Evolutionary conservation across 1,140 invertebrate species (phyloP), one percentile per base, ranked within the genome.

Genomic region (Drosophila hydei): DNA sequence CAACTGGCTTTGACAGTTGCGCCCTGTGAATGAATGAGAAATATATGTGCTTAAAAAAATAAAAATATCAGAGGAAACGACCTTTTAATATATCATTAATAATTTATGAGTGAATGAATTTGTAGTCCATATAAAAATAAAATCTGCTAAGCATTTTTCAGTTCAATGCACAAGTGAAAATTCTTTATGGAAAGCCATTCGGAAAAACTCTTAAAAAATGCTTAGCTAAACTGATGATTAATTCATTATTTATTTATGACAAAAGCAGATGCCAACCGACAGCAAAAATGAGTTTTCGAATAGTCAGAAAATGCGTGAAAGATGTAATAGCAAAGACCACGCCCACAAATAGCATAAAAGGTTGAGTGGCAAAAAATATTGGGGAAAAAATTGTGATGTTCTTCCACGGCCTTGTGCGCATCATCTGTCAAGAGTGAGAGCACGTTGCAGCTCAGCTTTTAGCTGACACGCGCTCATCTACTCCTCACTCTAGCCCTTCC

Each of bases 231-330:
- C 81, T 78, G 81, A 78, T 88, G 83, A 87, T 87, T 88, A 87
- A 87, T 87, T 78, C 77, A 75, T 88, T 70, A 64, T 59, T 64
- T 77, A 80, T 87, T 75, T 88, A 87, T 77, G 80, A 81, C 80
- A 85, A 56, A 62, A 58, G 48, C 81, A 87, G 80, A 74, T 65
- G 80, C 54, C 40, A 25, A 12, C 23, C 30, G 12, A 11, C 27
- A 12, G 30, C 30, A 3, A n/a, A 47, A 59, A 47, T 36, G 45
- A 43, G 14, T 43, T 56, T 56, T 56, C 6, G 18, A 56, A 42
- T 40, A 42, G 30, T 16, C 50, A 36, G 55, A 40, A 42, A 30
- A 19, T 45, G 8, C 4, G 40, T 43, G 18, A 6, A 30, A 23
- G 30, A 21, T 21, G 51, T 36, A 11, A 33, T 33, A 11, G 51